A percentile compares a stretch with the other conserved stretches of the same genome.
Conservation (phyloP, 2,113 vertebrate species). For the Oryctolagus cuniculus region mOryCun1.1 NC_091439.1:34760001-34760500, state of each 20-base stretch:
- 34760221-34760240: not conserved
- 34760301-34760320: not conserved
- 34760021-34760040: not conserved
- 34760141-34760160: not conserved
- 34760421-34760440: no score
- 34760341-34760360: not conserved
- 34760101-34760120: conserved; percentile 15
- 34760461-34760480: no score
- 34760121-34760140: not conserved
- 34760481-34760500: no score
- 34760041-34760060: conserved; percentile 8
- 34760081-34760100: not conserved
- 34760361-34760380: no score
- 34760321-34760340: not conserved
- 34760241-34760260: not conserved
- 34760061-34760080: not conserved
- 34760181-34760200: not conserved
- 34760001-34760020: not conserved
- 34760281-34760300: not conserved
- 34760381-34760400: no score
- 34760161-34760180: not conserved
- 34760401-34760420: no score
- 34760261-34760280: not conserved
- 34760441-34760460: no score
- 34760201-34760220: not conserved